These are phyloP conservation scores for Peromyscus polionotus DNA, from an alignment of 2,113 vertebrate species.

Conservation along the genomic window DNA sequence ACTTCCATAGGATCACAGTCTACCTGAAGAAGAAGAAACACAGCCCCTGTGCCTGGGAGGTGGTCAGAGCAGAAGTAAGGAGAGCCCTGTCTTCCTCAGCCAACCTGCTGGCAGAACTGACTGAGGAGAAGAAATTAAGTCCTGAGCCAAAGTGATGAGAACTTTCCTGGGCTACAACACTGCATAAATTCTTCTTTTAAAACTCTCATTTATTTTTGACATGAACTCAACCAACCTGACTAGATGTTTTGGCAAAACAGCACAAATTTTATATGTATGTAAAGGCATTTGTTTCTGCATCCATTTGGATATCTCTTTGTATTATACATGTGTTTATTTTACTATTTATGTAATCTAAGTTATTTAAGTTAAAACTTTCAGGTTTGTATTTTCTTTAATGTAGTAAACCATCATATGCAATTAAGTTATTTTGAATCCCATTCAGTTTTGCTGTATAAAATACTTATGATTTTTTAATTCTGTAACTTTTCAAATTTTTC, in stretches of 20 bases:
- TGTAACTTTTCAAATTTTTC: background rate
- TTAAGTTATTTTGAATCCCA: background rate
- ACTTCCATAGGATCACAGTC: no score
- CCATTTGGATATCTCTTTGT: background rate
- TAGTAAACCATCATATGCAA: background rate
- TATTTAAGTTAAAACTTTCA: background rate
- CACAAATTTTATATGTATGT: background rate
- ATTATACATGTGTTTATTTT: background rate
- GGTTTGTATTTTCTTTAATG: background rate
- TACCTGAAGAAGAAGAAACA: no score
- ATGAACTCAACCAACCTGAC: background rate
- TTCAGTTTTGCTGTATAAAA: background rate
- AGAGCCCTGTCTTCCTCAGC: slow-evolving; percentile 3
- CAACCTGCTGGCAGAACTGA: background rate
- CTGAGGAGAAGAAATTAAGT: background rate
- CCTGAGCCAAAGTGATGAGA: background rate
- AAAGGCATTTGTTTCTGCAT: background rate
- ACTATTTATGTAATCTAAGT: background rate
- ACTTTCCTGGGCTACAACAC: background rate
- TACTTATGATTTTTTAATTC: background rate
- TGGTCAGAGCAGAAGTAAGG: background rate
- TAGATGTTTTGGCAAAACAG: background rate
- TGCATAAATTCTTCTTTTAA: background rate
- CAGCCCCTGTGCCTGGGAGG: background rate
- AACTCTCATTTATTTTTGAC: background rate